Base-by-base conservation (phyloP, 2,888 invertebrate species). In the Lasioglossum villosulum region DNA sequence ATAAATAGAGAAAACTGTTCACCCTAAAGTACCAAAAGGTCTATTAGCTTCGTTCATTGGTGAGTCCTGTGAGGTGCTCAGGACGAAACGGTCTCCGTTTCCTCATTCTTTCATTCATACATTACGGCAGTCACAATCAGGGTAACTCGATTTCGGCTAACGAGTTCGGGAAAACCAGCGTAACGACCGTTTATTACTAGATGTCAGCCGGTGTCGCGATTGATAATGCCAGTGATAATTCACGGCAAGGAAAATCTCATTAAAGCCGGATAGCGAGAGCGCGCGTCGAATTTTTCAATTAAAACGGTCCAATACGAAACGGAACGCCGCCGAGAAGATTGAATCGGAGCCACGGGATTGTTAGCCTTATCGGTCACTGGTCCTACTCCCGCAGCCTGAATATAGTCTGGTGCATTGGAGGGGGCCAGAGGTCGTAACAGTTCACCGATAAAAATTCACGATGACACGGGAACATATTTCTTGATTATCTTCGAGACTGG, bases 291-390 rank as follows among this genome's bases (percentile, higher is more conserved):
- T 75, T 82, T 79, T 86, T 77, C 74, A 77, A 82, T 82, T 77
- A 37, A 79, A 75, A 19, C 77, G 52, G 76, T 74, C 45, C 66
- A 23, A 81, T 82, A 45, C 30, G 27, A 30, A 23, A 63, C 39
- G 10, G 1, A 70, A 59, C 39, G 23, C 4, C 37, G 19, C 6
- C 42, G 30, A 5, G 10, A 52, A n/a, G 63, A 86, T 86, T 39
- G 82, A 66, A 78, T 82, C 70, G 68, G 52, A 63, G 19, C 76
- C 16, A 45, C 34, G 52, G 73, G n/a, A 74, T 75, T 80, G 85
- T 81, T 59, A 76, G 71, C 72, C 78, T 86, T 86, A 86, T 84
- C 86, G 63, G 70, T 30, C 56, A 34, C 48, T 12, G 52, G 45
- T 74, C 59, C 34, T 45, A 66, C 23, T 27, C 37, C 66, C n/a